A percentile compares a stretch with the other conserved stretches of the same genome.
These are phyloP conservation scores for Megalops cyprinoides DNA, from an alignment of 2,797 vertebrate species.

Conservation along the genomic window DNA sequence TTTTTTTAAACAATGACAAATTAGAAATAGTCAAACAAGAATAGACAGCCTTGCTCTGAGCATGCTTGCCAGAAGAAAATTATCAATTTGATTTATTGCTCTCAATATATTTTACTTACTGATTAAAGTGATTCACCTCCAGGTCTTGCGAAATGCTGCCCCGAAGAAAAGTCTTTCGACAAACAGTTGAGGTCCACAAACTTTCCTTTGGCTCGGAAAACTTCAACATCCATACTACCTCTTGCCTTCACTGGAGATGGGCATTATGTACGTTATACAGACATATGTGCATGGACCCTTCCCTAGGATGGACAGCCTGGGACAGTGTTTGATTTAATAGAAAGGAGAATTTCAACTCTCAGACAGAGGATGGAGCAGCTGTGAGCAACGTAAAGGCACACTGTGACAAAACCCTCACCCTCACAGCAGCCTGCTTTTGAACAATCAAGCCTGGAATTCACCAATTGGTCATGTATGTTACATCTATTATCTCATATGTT, in stretches of 20 bases:
- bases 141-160: slow-evolving; percentile 53
- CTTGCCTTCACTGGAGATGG: background rate
- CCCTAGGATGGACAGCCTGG: background rate
- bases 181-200: slow-evolving; percentile 27
- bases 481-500: background rate
- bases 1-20: slow-evolving; percentile 10
- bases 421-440: background rate
- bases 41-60: slow-evolving; percentile 28
- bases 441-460: background rate
- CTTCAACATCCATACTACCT: background rate
- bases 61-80: slow-evolving; percentile 56
- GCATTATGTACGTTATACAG: background rate
- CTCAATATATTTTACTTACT: slow-evolving; percentile 58
- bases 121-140: slow-evolving; percentile 60
- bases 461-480: background rate
- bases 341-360: background rate
- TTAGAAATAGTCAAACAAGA: slow-evolving; percentile 29
- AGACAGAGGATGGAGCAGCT: background rate
- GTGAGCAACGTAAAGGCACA: background rate
- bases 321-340: slow-evolving; percentile 14
- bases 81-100: slow-evolving; percentile 62
- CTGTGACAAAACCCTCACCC: too few relatives aligned
- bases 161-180: slow-evolving; percentile 46
- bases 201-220: background rate
- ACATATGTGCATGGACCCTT: background rate